Evolutionary conservation across 2,113 vertebrate genomes (phyloP).

Genomic region (Caranx ignobilis): DNA sequence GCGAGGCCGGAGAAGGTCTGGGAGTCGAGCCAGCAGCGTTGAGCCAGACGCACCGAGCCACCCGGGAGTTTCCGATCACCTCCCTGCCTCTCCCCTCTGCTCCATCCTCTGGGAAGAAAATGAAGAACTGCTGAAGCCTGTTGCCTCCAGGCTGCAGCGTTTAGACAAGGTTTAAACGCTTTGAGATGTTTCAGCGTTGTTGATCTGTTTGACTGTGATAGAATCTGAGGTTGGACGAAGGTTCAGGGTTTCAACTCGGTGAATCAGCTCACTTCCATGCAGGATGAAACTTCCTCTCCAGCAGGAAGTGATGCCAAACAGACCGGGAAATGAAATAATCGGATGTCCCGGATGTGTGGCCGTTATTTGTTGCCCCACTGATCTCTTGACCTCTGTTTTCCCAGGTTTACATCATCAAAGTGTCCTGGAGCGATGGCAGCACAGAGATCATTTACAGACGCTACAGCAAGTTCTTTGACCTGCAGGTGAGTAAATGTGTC

Average conservation of each 20-base stretch:
- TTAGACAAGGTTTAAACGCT: conserved; percentile 4
- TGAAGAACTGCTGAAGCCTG: conserved; percentile 35
- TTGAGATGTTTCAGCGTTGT: neutral
- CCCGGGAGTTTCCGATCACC: conserved; percentile 76
- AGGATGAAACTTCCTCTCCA: conserved; percentile 31
- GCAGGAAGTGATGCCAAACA: conserved; percentile 39
- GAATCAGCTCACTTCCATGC: neutral
- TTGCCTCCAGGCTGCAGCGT: conserved; percentile 41
- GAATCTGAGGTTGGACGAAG: neutral
- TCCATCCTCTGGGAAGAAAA: conserved; percentile 19
- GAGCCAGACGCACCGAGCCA: conserved; percentile 69
- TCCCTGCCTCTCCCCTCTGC: conserved; percentile 38
- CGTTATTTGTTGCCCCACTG: neutral
- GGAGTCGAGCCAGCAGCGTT: conserved; percentile 68
- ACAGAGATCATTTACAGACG: conserved; percentile 95
- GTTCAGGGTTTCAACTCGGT: neutral
- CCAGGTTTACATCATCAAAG: conserved; percentile 98
- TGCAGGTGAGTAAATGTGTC: conserved; percentile 88
- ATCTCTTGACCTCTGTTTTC: conserved; percentile 29
- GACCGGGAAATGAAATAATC: conserved; percentile 44
- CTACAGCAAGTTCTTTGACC: conserved; percentile 99
- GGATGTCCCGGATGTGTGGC: conserved; percentile 11
- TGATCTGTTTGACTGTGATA: neutral
- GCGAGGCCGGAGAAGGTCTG: conserved; percentile 58
- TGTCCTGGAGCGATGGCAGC: conserved; percentile 94